Evolutionary conservation across 2,113 vertebrate genomes (phyloP).

Genomic region (Zosterops pallidus): DNA sequence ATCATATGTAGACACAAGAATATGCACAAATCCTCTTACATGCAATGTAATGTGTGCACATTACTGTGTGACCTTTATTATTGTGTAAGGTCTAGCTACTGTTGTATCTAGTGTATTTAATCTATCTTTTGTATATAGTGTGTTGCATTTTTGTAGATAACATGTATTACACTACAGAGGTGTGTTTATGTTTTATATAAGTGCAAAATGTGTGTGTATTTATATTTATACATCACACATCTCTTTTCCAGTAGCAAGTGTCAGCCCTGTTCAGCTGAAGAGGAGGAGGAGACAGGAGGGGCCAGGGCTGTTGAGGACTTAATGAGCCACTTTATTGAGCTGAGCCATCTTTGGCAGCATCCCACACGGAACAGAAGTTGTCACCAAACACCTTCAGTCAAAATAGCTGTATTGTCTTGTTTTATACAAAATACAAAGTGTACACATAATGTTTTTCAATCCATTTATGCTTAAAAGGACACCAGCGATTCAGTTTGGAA

Average conservation of each 20-base stretch:
- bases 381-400: background rate
- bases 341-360: background rate
- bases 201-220: background rate
- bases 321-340: background rate
- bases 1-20: accelerated
- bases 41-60: background rate
- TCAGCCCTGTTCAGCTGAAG: background rate
- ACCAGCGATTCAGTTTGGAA: background rate
- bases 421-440: conserved; percentile 87
- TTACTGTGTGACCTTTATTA: too few species aligned
- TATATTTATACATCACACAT: background rate
- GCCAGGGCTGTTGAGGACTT: background rate
- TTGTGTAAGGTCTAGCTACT: background rate
- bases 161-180: background rate
- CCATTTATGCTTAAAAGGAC: conserved; percentile 76
- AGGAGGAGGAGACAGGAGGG: background rate
- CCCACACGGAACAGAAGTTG: background rate
- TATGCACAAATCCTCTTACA: background rate
- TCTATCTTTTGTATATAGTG: accelerated
- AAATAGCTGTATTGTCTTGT: conserved; percentile 65
- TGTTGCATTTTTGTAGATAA: background rate
- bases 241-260: background rate
- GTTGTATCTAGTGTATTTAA: background rate
- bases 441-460: conserved; percentile 75
- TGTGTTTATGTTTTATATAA: background rate